These are phyloP conservation scores for Agrilus cyanescens DNA, from an alignment of 2,888 invertebrate genomes.

Conservation along the genomic window DNA sequence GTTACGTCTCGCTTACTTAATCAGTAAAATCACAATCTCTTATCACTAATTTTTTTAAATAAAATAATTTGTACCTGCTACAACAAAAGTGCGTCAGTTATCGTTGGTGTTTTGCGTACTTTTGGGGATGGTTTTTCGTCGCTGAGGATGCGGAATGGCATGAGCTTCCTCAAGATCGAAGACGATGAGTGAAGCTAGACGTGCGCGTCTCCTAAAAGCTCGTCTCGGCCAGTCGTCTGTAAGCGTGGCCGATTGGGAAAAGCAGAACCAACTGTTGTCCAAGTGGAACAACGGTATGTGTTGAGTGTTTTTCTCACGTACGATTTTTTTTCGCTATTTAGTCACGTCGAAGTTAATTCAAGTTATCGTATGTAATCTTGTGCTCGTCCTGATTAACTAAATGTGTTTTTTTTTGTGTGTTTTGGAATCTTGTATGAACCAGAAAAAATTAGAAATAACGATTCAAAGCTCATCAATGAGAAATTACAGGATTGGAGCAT, in stretches of 20 bases:
- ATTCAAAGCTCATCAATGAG: too few relatives aligned
- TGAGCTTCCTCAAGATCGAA: constrained; percentile 9
- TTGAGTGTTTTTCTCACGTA: constrained; percentile 2
- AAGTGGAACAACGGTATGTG: constrained; percentile 43
- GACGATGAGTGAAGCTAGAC: constrained; percentile 1
- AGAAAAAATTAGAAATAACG: too few relatives aligned
- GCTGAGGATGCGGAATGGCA: neutral
- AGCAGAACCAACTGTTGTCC: constrained; percentile 37
- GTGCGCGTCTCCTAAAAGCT: constrained; percentile 15
- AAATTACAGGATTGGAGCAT: too few relatives aligned
- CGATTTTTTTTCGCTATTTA: neutral
- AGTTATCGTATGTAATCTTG: constrained; percentile 1
- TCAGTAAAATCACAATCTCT: too few relatives aligned
- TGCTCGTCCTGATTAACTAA: constrained; percentile 8
- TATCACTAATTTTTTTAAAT: too few relatives aligned
- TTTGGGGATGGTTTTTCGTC: constrained; percentile 5
- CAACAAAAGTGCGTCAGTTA: too few relatives aligned
- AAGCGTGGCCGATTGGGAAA: constrained; percentile 37
- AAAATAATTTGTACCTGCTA: too few relatives aligned
- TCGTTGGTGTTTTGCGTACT: neutral
- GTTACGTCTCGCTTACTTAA: too few relatives aligned
- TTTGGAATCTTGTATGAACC: too few relatives aligned
- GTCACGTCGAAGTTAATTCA: neutral
- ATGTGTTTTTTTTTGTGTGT: too few relatives aligned
- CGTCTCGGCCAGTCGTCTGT: constrained; percentile 35